phyloP scores from a whole-genome alignment of 2,888 invertebrate genomes.

The Diaprepes abbreviatus region DNA sequence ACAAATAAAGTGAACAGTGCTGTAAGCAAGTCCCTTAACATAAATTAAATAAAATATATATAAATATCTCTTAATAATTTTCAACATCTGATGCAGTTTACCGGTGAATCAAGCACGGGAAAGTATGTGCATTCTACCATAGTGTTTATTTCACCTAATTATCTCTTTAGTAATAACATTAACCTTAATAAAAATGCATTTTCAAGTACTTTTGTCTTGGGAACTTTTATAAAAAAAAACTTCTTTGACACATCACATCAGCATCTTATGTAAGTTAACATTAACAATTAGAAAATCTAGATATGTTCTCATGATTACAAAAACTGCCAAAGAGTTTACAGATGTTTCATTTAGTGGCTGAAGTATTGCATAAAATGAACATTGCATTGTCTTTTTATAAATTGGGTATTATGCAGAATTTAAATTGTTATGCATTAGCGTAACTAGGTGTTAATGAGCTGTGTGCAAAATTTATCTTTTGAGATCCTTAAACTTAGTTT shows the following conservation, averaged over 20 bases:
- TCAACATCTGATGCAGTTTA: too few relatives aligned
- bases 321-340: conserved; percentile 13
- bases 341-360: conserved; percentile 12
- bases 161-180: not conserved
- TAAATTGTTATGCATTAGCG: not conserved
- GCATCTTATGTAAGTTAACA: conserved; percentile 6
- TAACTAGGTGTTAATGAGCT: too few relatives aligned
- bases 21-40: too few relatives aligned
- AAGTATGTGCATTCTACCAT: not conserved
- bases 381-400: conserved; percentile 16
- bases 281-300: conserved; percentile 8
- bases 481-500: too few relatives aligned
- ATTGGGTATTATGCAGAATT: conserved; percentile 8
- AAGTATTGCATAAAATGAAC: not conserved
- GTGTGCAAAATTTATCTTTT: too few relatives aligned
- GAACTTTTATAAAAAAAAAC: conserved; percentile 4
- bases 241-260: conserved; percentile 6
- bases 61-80: too few relatives aligned
- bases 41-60: too few relatives aligned
- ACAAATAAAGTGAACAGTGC: too few relatives aligned
- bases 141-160: not conserved
- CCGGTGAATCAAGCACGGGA: too few relatives aligned
- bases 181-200: conserved; percentile 13
- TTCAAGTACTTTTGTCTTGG: not conserved
- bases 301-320: conserved; percentile 17